Evolutionary conservation across 2,888 invertebrate genomes (phyloP).

Genomic region (Oscheius onirici): DNA sequence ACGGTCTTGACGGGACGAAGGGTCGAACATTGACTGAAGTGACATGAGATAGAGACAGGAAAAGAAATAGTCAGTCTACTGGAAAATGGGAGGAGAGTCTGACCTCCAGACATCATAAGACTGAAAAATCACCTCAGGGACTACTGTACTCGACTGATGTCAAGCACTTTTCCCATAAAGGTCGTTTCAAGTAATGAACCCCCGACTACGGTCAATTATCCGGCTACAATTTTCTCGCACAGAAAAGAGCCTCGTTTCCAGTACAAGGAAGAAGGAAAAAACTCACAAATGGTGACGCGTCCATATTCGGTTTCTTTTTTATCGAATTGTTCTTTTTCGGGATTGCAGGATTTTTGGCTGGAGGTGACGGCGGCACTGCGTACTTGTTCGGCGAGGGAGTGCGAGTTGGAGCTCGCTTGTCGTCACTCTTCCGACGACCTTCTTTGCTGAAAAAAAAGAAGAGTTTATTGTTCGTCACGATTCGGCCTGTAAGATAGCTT

Average conservation of each 20-base stretch:
- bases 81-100: too few species aligned
- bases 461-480: too few species aligned
- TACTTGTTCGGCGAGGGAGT: constrained; percentile 22
- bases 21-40: constrained; percentile 46
- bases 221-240: too few species aligned
- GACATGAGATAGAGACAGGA: neutral
- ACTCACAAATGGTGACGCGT: constrained; percentile 19
- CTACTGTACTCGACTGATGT: neutral
- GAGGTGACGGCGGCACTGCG: constrained; percentile 6
- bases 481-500: too few species aligned
- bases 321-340: neutral
- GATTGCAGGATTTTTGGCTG: neutral
- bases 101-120: too few species aligned
- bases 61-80: too few species aligned
- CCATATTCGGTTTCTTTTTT: neutral
- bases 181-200: too few species aligned
- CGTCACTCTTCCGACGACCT: constrained; percentile 14
- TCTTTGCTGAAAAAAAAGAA: constrained; percentile 21
- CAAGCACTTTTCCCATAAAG: neutral
- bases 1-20: constrained; percentile 35
- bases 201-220: too few species aligned
- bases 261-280: neutral
- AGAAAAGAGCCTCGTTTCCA: too few species aligned
- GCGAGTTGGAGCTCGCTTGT: constrained; percentile 5
- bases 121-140: too few species aligned